Base-by-base conservation (phyloP, 2,797 vertebrate species). In the Cebuella pygmaea region DNA sequence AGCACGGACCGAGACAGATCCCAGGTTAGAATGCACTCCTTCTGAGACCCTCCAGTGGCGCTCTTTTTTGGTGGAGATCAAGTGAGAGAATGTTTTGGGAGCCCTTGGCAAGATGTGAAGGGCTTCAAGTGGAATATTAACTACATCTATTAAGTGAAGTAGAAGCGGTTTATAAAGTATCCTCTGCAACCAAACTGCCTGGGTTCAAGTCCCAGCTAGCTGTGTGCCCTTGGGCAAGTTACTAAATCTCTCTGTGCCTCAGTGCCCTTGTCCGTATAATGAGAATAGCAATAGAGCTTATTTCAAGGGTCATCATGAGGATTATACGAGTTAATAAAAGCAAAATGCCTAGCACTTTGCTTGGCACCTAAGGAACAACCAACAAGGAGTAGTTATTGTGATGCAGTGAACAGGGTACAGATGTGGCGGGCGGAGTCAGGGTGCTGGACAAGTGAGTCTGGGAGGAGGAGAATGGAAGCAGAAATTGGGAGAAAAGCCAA, bases 121-220 rank as follows among this genome's bases (percentile, higher is more conserved):
- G 39, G 57, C 24, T 61, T 59, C 1, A 0, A 1, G n/a, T 55
- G 1, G 0, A 52, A 84, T 22, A 81, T 0, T 2, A 82, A 82
- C 19, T 72, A 39, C 19, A n/a, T 33, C 48, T 36, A 15, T 5
- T 76, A 83, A 64, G 48, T 13, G 17, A 82, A 26, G 10, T 2
- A 3, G 15, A 85, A 15, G 36, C 74, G 30, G 17, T 84, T 89
- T 72, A 41, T 24, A 76, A 85, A 5, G 39, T 15, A 61, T n/a
- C 48, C 15, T 17, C 33, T 39, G n/a, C n/a, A 39, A 61, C 44
- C 61, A 57, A 24, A 11, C 11, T 15, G 79, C 15, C 33, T 87
- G 41, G n/a, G 79, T 81, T 90, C 33, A 27, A n/a, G 81, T 87
- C 72, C 48, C 48, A 20, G 11, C 44, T 27, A 64, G 36, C 82